These are phyloP conservation scores for Dunckerocampus dactyliophorus DNA, from an alignment of 2,113 vertebrate species.

Conservation along the genomic window DNA sequence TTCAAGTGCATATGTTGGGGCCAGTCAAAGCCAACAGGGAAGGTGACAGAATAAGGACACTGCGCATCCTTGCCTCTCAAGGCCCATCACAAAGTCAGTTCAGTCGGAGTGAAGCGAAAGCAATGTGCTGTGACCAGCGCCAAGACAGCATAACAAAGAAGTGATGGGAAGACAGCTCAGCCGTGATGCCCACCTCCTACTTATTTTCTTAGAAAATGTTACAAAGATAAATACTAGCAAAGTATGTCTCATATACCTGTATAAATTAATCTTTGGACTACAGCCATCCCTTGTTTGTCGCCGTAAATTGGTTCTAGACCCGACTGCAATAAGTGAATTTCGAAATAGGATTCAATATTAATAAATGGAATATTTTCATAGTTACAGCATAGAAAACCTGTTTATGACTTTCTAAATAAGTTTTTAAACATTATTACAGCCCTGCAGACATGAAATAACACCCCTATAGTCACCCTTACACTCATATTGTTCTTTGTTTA, in stretches of 20 bases:
- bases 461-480: too few relatives aligned
- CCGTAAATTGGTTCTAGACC: too few relatives aligned
- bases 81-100: conserved; percentile 59
- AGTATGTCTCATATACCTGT: background rate
- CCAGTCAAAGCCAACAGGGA: conserved; percentile 61
- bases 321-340: too few relatives aligned
- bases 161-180: conserved; percentile 6
- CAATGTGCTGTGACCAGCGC: conserved; percentile 13
- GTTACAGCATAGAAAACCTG: too few relatives aligned
- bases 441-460: too few relatives aligned
- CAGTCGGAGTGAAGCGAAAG: conserved; percentile 43
- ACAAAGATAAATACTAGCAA: background rate
- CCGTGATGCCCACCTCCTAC: background rate
- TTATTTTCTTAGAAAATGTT: background rate
- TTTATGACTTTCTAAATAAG: too few relatives aligned
- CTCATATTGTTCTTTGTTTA: too few relatives aligned
- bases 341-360: too few relatives aligned
- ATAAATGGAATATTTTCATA: too few relatives aligned
- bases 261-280: background rate
- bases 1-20: conserved; percentile 58
- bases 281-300: background rate
- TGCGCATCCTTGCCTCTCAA: conserved; percentile 57
- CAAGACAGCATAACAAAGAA: conserved; percentile 27
- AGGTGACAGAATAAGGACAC: conserved; percentile 75
- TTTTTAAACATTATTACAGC: too few relatives aligned